Percentiles rank a stretch among this genome's conserved stretches.
Evolutionary conservation across 1,140 invertebrate genomes (phyloP).

Genomic region (Armadillidium nasatum): DNA sequence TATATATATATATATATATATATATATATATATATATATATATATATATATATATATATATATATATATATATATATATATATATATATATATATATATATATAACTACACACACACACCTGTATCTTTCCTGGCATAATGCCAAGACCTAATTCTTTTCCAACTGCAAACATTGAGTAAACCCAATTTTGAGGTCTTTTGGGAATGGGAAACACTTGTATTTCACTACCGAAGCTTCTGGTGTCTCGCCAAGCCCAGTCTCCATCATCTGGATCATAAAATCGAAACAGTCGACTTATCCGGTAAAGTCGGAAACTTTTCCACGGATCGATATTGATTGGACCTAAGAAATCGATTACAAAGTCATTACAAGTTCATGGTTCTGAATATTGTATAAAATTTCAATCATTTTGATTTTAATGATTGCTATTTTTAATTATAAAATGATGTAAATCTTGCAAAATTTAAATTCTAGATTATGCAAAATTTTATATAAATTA

Average conservation of each 20-base stretch:
- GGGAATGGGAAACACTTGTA: constrained; percentile 42
- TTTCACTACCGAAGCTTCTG: constrained; percentile 32
- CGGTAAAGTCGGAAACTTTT: constrained; percentile 38
- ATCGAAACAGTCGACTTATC: constrained; percentile 41
- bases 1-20: too few relatives aligned
- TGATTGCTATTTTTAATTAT: too few relatives aligned
- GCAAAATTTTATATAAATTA: too few relatives aligned
- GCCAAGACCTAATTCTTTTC: constrained; percentile 37
- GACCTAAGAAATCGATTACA: constrained; percentile 28
- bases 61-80: too few relatives aligned
- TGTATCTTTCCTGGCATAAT: constrained; percentile 41
- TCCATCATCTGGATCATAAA: constrained; percentile 43
- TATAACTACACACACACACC: constrained; percentile 3
- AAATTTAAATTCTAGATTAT: too few relatives aligned
- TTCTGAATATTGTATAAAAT: background rate
- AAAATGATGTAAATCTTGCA: too few relatives aligned
- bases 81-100: too few relatives aligned
- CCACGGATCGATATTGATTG: constrained; percentile 36
- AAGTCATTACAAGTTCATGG: background rate
- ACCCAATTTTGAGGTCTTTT: constrained; percentile 44
- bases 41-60: too few relatives aligned
- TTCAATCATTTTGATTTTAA: too few relatives aligned
- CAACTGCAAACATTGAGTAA: constrained; percentile 43
- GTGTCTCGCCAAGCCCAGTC: constrained; percentile 45
- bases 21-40: too few relatives aligned